Evolutionary conservation across 1,140 invertebrate species (phyloP).

Genomic region (Tachypleus tridentatus): DNA sequence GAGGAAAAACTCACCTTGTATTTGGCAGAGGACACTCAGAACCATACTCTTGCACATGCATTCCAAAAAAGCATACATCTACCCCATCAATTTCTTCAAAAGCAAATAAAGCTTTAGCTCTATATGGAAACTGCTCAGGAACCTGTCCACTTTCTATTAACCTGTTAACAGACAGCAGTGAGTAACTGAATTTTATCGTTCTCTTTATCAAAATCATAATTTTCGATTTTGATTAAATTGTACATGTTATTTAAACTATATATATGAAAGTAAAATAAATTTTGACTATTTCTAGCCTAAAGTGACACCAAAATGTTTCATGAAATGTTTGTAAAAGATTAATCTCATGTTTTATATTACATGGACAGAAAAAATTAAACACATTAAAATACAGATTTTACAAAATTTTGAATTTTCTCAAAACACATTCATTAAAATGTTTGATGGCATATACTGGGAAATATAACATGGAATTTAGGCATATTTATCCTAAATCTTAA

Average conservation of each 20-base stretch:
- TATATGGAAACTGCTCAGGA: conserved; percentile 82
- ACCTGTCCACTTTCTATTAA: conserved; percentile 85
- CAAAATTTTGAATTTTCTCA: too few relatives aligned
- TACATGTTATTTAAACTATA: conserved; percentile 96
- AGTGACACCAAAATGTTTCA: too few relatives aligned
- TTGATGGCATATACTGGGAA: too few relatives aligned
- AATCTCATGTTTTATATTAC: too few relatives aligned
- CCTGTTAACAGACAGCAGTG: conserved; percentile 40
- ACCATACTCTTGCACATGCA: conserved; percentile 99
- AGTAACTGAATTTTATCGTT: too few relatives aligned
- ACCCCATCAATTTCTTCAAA: conserved; percentile 98
- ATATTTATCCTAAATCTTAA: too few relatives aligned
- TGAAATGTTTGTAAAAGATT: too few relatives aligned
- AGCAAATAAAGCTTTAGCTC: conserved; percentile 97
- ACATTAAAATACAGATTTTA: too few relatives aligned
- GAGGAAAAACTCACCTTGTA: conserved; percentile 41
- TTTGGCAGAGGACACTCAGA: conserved; percentile 91
- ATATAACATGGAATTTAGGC: too few relatives aligned
- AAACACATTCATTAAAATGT: too few relatives aligned
- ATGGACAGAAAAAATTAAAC: too few relatives aligned
- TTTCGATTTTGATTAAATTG: conserved; percentile 76
- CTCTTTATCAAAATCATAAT: conserved; percentile 39
- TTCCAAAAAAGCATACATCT: conserved; percentile 99
- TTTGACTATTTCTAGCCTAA: conserved; percentile 99
- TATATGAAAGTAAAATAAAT: too few relatives aligned